Evolutionary conservation across 2,113 vertebrate species (phyloP), one percentile per base, ranked within the genome.

Genomic region (Melanerpes formicivorus): DNA sequence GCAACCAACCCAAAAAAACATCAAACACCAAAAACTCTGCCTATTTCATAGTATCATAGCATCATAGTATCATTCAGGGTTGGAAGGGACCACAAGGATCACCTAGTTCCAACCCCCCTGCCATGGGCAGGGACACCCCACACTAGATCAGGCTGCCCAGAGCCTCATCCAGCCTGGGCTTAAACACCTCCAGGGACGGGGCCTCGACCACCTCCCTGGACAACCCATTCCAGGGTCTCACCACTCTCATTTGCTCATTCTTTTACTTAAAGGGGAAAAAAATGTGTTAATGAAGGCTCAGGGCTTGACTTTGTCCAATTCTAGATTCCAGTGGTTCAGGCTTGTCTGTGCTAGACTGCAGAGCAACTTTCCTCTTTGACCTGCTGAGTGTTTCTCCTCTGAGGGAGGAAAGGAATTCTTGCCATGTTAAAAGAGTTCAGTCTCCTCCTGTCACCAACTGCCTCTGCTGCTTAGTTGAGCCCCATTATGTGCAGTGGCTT

Each of bases 321-420:
- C 78, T 71, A 70, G 86, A 95, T 96, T 95, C 85, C 96, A 96
- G 91, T 84, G 92, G 87, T 96, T 97, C 92, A 88, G 89, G 83
- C 95, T 81, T 34, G n/a, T 48, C 88, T 79, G 76, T 67, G 78
- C 74, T 91, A 25, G 29, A 42, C 34, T 70, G 80, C 87, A 88
- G 93, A 95, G 94, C 96, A 86, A 80, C 88, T 95, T 86, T 96
- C 90, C 74, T 96, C 96, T 95, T 97, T 96, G 96, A 97, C 97
- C 95, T 95, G 63, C 59, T 88, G 93, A 88, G 93, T 96, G 96
- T 97, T 95, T 97, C 93, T 92, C 82, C 97, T 95, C 90, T 90
- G 74, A 92, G 62, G 90, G 62, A 96, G 93, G 90, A 88, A 95
- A 96, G 82, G 93, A 97, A 96, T 97, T 97, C 69, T 97, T 97